Conservation (phyloP, 23 tunicate species). For the Halocynthia aurantium region DNA sequence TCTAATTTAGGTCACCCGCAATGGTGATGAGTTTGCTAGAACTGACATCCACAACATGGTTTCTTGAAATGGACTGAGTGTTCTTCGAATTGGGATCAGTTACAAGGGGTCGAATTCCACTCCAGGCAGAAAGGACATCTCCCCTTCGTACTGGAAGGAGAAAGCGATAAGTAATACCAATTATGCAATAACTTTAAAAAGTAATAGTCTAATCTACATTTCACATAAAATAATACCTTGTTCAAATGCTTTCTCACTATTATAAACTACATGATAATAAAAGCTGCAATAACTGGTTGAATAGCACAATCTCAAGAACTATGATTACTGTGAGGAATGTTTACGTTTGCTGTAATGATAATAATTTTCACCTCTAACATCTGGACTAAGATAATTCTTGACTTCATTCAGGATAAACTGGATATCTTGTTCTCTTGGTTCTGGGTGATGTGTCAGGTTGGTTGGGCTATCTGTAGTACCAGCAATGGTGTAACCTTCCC, state of each 20-base stretch:
- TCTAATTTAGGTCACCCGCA: constrained; percentile 42
- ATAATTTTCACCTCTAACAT: constrained; percentile 64
- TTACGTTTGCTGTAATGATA: neutral
- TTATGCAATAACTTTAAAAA: neutral
- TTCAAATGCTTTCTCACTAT: neutral
- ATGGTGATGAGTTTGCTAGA: constrained; percentile 68
- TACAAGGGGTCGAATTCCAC: constrained; percentile 90
- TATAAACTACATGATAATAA: neutral
- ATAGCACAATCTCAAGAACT: too few species aligned
- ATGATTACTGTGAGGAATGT: neutral
- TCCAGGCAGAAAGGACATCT: constrained; percentile 93
- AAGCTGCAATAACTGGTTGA: neutral
- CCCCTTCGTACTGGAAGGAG: constrained; percentile 75
- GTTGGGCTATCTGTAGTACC: constrained; percentile 94
- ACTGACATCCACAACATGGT: constrained; percentile 95
- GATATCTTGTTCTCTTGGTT: constrained; percentile 78
- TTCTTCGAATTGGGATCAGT: constrained; percentile 72
- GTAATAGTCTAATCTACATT: neutral
- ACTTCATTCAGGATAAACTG: constrained; percentile 81
- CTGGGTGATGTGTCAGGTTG: constrained; percentile 74
- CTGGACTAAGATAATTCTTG: constrained; percentile 77
- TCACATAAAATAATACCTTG: neutral
- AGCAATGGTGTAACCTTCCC: constrained; percentile 87
- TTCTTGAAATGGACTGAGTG: constrained; percentile 89
- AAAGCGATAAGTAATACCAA: neutral